A percentile compares a stretch with the other conserved stretches of the same genome.
Evolutionary conservation across 2,888 invertebrate species (phyloP).

Genomic region (Mythimna pallens): DNA sequence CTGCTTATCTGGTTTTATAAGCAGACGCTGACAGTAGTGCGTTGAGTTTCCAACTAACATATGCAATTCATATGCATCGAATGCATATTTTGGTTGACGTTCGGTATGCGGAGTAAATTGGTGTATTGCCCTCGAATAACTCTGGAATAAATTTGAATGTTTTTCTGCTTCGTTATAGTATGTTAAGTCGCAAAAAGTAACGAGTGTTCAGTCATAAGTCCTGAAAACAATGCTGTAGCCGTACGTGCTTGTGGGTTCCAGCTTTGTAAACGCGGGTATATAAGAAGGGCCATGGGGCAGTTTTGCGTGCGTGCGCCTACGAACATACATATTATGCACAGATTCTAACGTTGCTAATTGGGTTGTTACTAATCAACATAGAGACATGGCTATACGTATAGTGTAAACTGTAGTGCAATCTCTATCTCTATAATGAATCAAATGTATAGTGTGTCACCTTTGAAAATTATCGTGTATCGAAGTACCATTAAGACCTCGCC

Average conservation of each 20-base stretch:
- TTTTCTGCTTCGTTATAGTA: conserved; percentile 35
- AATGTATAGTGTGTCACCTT: conserved; percentile 82
- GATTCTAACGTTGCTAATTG: conserved; percentile 37
- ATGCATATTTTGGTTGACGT: conserved; percentile 48
- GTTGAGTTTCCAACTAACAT: conserved; percentile 24
- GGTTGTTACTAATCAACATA: conserved; percentile 26
- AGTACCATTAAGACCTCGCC: conserved; percentile 89
- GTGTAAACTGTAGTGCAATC: conserved; percentile 11
- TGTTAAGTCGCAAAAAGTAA: conserved; percentile 4
- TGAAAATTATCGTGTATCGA: conserved; percentile 88
- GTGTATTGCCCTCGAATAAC: conserved; percentile 45
- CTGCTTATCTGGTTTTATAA: conserved; percentile 37
- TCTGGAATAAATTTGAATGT: conserved; percentile 50
- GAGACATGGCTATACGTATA: not conserved
- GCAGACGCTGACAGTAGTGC: conserved; percentile 30
- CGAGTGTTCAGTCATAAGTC: conserved; percentile 4
- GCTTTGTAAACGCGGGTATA: conserved; percentile 22
- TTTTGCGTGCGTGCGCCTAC: conserved; percentile 21
- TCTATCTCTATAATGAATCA: conserved; percentile 57
- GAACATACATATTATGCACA: conserved; percentile 29
- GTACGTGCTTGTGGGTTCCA: conserved; percentile 3
- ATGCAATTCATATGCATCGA: conserved; percentile 38
- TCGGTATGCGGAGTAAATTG: conserved; percentile 32
- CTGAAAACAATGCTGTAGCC: conserved; percentile 8
- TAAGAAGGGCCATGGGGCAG: conserved; percentile 42